phyloP scores from a whole-genome alignment of 2,888 invertebrate species.

The Synanthedon andrenaeformis region DNA sequence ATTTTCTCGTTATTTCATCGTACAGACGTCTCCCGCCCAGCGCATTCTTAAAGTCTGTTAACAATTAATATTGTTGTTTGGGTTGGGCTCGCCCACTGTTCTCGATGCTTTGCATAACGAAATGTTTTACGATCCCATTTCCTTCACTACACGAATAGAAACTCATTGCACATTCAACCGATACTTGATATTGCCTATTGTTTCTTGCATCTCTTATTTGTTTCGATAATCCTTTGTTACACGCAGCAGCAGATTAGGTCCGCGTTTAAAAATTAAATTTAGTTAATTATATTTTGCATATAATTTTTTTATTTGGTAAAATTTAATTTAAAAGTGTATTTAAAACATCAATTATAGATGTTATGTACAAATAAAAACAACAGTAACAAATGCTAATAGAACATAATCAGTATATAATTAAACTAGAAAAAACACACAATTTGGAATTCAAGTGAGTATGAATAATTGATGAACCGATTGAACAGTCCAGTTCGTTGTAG shows the following conservation, averaged over 20 bases:
- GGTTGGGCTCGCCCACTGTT: conserved; percentile 8
- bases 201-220: no score
- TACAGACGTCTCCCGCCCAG: not conserved
- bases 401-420: conserved; percentile 13
- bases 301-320: no score
- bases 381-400: no score
- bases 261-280: no score
- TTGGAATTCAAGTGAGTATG: conserved; percentile 39
- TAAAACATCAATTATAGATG: no score
- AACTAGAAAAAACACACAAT: conserved; percentile 13
- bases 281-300: no score
- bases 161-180: no score
- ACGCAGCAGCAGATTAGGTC: no score
- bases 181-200: no score
- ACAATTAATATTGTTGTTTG: conserved; percentile 14
- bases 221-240: no score
- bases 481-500: conserved; percentile 26
- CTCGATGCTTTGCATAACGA: conserved; percentile 5
- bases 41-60: conserved; percentile 12
- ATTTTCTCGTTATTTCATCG: conserved; percentile 1
- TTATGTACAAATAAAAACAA: no score
- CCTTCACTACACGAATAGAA: not conserved
- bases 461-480: conserved; percentile 45
- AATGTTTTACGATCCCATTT: conserved; percentile 1
- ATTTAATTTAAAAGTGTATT: no score